Evolutionary conservation across 2,888 invertebrate species (phyloP), one percentile per base, ranked within the genome.

Genomic region (Rhopalosiphum nymphaeae): DNA sequence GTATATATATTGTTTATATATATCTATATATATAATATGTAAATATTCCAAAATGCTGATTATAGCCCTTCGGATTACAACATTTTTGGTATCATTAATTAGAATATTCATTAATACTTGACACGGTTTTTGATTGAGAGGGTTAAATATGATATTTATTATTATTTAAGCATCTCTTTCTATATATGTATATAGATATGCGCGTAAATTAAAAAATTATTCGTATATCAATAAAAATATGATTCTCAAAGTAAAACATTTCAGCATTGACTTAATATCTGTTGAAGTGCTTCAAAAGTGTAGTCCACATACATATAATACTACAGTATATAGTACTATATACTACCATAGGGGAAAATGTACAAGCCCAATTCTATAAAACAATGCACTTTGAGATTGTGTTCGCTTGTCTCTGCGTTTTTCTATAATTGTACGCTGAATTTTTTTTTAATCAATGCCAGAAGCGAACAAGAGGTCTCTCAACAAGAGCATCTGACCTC

Each of bases 401-500:
- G 88, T 92, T 92, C 88, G 92, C 92, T 88, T 92, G 88, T 87
- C 88, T 92, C 67, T 92, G 67, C 88, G 88, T 92, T 92, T 92
- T 53, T 88, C 88, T 88, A 88, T 92, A 92, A 92, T 94, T 94
- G 90, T 91, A 57, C 86, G 11, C 25, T 46, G 90, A 85, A 89
- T 89, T 89, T 89, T 89, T 86, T 93, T 90, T 90, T 90, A 94
- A 94, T 94, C 93, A 94, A 94, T 61, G 90, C 90, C 67, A 89
- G 89, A 84, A 93, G 93, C 89, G 93, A 93, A 89, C 78, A 93
- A 84, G 85, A 94, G 93, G 46, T 90, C 61, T 94, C 90, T 94
- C 53, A 16, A 86, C 93, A 90, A 85, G 85, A 94, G 93, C 49
- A 78, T 94, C 93, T 90, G 93, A 94, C 93, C 90, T 94, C 90